These are phyloP conservation scores for Stichopus horrens DNA, from an alignment of 53 echinoderm and acorn worm genomes.

Conservation along the genomic window DNA sequence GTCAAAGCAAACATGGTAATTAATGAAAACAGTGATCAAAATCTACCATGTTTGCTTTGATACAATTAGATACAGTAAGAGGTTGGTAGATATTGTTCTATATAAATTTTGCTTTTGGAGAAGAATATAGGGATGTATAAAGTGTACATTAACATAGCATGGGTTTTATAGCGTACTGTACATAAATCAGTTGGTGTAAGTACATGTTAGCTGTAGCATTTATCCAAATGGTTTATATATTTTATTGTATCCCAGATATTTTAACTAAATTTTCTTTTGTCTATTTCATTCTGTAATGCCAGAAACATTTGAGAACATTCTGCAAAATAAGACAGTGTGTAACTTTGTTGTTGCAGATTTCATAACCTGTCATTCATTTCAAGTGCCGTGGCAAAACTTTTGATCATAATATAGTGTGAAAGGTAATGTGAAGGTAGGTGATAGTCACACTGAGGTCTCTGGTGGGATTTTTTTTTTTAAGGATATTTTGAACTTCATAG, in stretches of 20 bases:
- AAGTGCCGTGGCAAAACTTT: too few relatives aligned
- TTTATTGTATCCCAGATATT: background rate
- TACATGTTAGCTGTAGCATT: background rate
- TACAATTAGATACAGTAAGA: background rate
- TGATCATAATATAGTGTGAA: too few relatives aligned
- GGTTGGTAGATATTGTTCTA: background rate
- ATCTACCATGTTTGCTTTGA: constrained; percentile 17
- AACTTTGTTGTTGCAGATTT: too few relatives aligned
- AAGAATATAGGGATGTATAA: constrained; percentile 21
- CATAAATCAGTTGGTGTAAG: constrained; percentile 6
- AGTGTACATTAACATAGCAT: constrained; percentile 40
- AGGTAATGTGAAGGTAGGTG: too few relatives aligned
- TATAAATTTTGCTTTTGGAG: constrained; percentile 7
- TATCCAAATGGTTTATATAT: background rate
- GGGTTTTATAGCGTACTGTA: constrained; percentile 25
- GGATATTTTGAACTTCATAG: too few relatives aligned
- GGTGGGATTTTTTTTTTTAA: too few relatives aligned
- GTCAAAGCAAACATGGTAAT: background rate
- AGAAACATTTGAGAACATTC: too few relatives aligned
- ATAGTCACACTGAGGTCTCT: too few relatives aligned
- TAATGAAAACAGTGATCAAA: background rate
- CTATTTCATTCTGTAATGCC: too few relatives aligned
- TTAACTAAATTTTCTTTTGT: too few relatives aligned
- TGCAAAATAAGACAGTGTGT: too few relatives aligned
- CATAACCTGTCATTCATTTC: too few relatives aligned